Conservation (phyloP, 2,888 invertebrate genomes). For the Carterocephalus palaemon region DNA sequence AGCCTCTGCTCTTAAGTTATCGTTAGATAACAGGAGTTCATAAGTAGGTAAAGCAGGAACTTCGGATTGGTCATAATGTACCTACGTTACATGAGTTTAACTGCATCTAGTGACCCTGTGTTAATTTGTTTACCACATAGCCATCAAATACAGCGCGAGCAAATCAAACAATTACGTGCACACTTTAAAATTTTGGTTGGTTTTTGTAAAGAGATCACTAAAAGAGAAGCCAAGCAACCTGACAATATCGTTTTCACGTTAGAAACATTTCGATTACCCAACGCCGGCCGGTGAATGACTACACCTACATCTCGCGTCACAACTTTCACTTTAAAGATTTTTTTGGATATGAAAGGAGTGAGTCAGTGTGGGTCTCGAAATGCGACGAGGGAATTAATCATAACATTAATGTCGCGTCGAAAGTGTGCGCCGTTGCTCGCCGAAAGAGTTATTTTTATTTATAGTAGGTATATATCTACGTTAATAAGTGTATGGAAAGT, state of each 20-base stretch:
- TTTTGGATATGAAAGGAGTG: constrained; percentile 51
- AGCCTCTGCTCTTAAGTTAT: too few relatives aligned
- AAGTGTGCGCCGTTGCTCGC: constrained; percentile 22
- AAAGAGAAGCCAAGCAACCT: not conserved
- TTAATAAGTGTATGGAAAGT: too few relatives aligned
- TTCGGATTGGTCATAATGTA: too few relatives aligned
- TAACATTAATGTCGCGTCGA: constrained; percentile 19
- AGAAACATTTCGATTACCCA: constrained; percentile 64
- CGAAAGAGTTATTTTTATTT: constrained; percentile 26
- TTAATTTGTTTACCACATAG: too few relatives aligned
- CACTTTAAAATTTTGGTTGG: not conserved
- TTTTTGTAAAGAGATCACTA: too few relatives aligned
- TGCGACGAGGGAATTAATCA: constrained; percentile 31
- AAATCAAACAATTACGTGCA: not conserved
- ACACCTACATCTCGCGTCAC: constrained; percentile 54
- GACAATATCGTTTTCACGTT: constrained; percentile 49
- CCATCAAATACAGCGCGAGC: too few relatives aligned
- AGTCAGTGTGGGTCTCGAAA: constrained; percentile 36
- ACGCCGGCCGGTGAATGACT: constrained; percentile 52
- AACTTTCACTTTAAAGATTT: constrained; percentile 74
- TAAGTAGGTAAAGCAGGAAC: too few relatives aligned
- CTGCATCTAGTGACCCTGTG: too few relatives aligned
- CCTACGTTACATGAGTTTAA: too few relatives aligned
- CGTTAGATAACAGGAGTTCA: too few relatives aligned
- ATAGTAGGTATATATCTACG: too few relatives aligned